Evolutionary conservation across 2,797 vertebrate species (phyloP).

Genomic region (Enteromius unitaeniatus): DNA sequence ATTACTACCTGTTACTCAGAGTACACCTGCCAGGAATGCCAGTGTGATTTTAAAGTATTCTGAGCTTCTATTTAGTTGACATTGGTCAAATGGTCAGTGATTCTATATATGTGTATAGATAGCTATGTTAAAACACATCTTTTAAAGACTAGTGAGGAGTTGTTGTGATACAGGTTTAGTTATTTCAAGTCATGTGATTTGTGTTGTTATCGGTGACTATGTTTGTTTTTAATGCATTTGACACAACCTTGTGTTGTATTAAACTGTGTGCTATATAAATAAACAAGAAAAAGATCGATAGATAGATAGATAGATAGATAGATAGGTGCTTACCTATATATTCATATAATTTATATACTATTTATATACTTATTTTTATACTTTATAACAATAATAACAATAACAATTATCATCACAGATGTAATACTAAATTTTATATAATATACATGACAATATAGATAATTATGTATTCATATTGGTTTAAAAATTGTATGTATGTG

Average conservation of each 20-base stretch:
- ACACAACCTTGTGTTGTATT: no score
- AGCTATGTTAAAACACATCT: no score
- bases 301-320: no score
- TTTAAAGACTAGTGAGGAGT: no score
- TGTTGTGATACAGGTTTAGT: no score
- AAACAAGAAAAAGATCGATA: not conserved
- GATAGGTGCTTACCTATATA: not conserved
- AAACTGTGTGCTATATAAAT: no score
- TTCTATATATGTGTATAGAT: not conserved
- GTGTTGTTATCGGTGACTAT: no score
- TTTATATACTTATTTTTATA: no score
- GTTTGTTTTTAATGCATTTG: no score
- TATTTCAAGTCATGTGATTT: no score
- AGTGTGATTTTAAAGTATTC: conserved; percentile 64
- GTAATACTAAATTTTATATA: not conserved
- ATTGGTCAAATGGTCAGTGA: not conserved
- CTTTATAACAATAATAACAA: not conserved
- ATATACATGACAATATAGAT: not conserved
- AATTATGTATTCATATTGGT: not conserved
- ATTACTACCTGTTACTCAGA: conserved; percentile 37
- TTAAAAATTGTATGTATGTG: not conserved
- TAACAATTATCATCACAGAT: not conserved
- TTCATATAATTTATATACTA: not conserved
- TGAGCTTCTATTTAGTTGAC: conserved; percentile 63
- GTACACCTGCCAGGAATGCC: conserved; percentile 26